A percentile compares a stretch with the other conserved stretches of the same genome.
phyloP scores from a whole-genome alignment of 2,888 invertebrate genomes.

The Harmothoe impar region DNA sequence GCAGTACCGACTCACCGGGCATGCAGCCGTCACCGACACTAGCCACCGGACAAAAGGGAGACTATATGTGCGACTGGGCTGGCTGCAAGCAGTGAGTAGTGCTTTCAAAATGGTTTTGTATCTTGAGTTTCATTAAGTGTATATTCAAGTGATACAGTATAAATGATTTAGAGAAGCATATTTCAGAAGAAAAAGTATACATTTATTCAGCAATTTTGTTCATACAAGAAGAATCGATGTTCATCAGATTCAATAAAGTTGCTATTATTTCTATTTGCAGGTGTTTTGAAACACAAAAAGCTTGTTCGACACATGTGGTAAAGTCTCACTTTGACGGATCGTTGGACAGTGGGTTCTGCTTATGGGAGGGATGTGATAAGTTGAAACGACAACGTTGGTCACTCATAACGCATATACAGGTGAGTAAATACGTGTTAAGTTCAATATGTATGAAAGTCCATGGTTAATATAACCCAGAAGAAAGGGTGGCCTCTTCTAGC shows the following conservation, averaged over 20 bases:
- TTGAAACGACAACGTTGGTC: slow-evolving; percentile 95
- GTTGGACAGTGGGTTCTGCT: slow-evolving; percentile 85
- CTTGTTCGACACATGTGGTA: slow-evolving; percentile 93
- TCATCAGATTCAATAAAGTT: too few species aligned
- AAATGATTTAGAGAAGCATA: too few species aligned
- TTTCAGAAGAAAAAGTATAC: too few species aligned
- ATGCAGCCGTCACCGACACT: neutral
- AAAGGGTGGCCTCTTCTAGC: too few species aligned
- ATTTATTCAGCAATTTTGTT: too few species aligned
- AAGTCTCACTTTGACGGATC: slow-evolving; percentile 86
- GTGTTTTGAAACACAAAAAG: slow-evolving; percentile 81
- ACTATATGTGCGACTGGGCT: slow-evolving; percentile 94
- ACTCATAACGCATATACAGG: slow-evolving; percentile 95
- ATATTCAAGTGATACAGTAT: too few species aligned
- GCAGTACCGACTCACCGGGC: slow-evolving; percentile 58
- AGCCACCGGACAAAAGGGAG: slow-evolving; percentile 42
- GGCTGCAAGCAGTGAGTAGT: slow-evolving; percentile 88
- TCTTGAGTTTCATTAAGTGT: neutral
- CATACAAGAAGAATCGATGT: too few species aligned
- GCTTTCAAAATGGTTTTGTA: neutral
- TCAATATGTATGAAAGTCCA: too few species aligned
- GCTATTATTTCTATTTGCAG: slow-evolving; percentile 71
- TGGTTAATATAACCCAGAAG: too few species aligned
- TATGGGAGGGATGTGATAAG: slow-evolving; percentile 91
- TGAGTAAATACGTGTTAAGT: slow-evolving; percentile 71